Percentiles rank a stretch among this genome's conserved stretches.
phyloP scores from a whole-genome alignment of 2,797 vertebrate species.

The Trematomus bernacchii region DNA sequence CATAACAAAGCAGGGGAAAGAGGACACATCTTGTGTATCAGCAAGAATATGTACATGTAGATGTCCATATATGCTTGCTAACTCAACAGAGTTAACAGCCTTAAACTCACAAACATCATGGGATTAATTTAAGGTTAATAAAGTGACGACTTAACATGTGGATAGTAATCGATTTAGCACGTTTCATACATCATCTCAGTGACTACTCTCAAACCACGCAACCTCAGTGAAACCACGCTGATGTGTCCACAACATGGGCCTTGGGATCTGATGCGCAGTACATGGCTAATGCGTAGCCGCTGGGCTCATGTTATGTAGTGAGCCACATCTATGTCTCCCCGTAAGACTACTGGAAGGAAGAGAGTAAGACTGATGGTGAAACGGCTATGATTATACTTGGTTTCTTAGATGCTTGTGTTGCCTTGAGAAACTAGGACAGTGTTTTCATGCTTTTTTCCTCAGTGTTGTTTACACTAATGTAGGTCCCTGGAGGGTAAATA shows the following conservation, averaged over 20 bases:
- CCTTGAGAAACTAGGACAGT: constrained; percentile 81
- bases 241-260: constrained; percentile 45
- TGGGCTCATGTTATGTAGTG: constrained; percentile 56
- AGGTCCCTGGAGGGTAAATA: constrained; percentile 87
- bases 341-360: constrained; percentile 45
- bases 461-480: constrained; percentile 91
- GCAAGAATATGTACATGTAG: neutral
- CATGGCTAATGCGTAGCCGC: constrained; percentile 62
- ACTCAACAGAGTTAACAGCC: constrained; percentile 5
- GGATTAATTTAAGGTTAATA: constrained; percentile 58
- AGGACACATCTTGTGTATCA: constrained; percentile 1
- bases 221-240: constrained; percentile 57
- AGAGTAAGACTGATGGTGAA: constrained; percentile 59
- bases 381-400: constrained; percentile 63
- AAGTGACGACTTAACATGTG: constrained; percentile 33
- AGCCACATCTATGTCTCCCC: constrained; percentile 53
- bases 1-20: constrained; percentile 30
- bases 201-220: constrained; percentile 57
- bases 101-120: constrained; percentile 24
- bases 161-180: constrained; percentile 54
- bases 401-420: constrained; percentile 78
- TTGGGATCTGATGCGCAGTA: constrained; percentile 45
- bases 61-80: neutral
- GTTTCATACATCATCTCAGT: constrained; percentile 46
- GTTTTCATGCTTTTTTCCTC: constrained; percentile 83